Evolutionary conservation across 2,888 invertebrate genomes (phyloP).

Genomic region (Itoplectis maculator): DNA sequence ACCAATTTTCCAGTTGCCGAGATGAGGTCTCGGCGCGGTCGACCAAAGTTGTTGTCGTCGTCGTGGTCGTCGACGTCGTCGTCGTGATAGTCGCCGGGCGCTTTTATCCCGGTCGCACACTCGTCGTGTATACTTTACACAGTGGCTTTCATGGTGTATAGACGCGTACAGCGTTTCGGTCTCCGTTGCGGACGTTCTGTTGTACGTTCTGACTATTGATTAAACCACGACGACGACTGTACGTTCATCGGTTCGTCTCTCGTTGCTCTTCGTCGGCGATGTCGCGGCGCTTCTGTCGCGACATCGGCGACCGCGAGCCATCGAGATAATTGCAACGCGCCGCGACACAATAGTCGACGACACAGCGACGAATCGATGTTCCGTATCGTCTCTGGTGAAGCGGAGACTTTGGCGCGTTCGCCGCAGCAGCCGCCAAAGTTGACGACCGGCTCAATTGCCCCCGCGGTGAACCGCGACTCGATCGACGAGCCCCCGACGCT

Average conservation of each 20-base stretch:
- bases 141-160: too few relatives aligned
- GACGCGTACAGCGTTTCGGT: conserved; percentile 6
- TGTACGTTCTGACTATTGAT: conserved; percentile 67
- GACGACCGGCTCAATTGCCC: background rate
- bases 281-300: conserved; percentile 44
- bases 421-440: background rate
- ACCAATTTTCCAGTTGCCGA: conserved; percentile 67
- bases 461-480: background rate
- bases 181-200: conserved; percentile 34
- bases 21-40: conserved; percentile 57
- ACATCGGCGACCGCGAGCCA: conserved; percentile 51
- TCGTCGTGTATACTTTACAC: conserved; percentile 1
- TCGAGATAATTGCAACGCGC: conserved; percentile 63
- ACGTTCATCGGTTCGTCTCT: conserved; percentile 33
- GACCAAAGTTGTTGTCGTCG: conserved; percentile 48
- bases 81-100: conserved; percentile 42
- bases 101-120: conserved; percentile 49
- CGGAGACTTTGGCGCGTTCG: background rate
- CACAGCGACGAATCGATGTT: conserved; percentile 55
- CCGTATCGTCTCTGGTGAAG: conserved; percentile 16
- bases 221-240: conserved; percentile 64
- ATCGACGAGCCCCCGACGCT: too few relatives aligned
- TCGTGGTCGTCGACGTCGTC: conserved; percentile 32
- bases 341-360: background rate
- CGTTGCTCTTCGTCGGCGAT: conserved; percentile 25